Evolutionary conservation across 1,140 invertebrate genomes (phyloP).

Genomic region (Druon quercuslanigerum): DNA sequence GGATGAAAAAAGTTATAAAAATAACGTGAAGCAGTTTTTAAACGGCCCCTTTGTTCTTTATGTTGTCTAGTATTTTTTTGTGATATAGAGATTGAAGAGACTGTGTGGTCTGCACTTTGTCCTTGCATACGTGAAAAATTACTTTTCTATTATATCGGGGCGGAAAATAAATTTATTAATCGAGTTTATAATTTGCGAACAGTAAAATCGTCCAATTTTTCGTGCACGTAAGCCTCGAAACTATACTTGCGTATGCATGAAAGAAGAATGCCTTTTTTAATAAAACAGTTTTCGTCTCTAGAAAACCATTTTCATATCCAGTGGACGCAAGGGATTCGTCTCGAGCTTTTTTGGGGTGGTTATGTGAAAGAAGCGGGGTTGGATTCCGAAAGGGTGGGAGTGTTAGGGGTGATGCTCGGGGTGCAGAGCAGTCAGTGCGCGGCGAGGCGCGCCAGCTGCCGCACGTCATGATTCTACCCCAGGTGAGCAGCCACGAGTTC

Average conservation of each 20-base stretch:
- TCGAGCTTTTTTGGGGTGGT: constrained; percentile 19
- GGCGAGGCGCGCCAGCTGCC: constrained; percentile 73
- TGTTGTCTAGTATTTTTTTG: too few relatives aligned
- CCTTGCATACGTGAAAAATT: too few relatives aligned
- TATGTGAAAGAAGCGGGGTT: constrained; percentile 41
- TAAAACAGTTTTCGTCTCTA: constrained; percentile 18
- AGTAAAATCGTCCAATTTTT: not conserved
- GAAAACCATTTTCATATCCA: constrained; percentile 1
- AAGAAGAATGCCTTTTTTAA: constrained; percentile 35
- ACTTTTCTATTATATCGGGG: too few relatives aligned
- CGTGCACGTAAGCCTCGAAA: not conserved
- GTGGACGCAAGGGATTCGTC: constrained; percentile 18
- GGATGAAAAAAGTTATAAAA: too few relatives aligned
- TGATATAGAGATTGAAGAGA: too few relatives aligned
- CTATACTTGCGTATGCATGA: not conserved
- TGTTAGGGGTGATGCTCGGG: constrained; percentile 44
- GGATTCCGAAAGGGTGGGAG: constrained; percentile 37
- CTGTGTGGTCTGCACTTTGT: too few relatives aligned
- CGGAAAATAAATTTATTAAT: too few relatives aligned
- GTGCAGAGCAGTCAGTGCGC: constrained; percentile 70
- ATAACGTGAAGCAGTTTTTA: too few relatives aligned
- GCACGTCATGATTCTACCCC: constrained; percentile 72
- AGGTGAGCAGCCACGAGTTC: constrained; percentile 64
- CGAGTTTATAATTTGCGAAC: too few relatives aligned
- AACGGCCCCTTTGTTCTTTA: too few relatives aligned